Evolutionary conservation across 2,888 invertebrate species (phyloP).

Genomic region (Agrilus cyanescens): DNA sequence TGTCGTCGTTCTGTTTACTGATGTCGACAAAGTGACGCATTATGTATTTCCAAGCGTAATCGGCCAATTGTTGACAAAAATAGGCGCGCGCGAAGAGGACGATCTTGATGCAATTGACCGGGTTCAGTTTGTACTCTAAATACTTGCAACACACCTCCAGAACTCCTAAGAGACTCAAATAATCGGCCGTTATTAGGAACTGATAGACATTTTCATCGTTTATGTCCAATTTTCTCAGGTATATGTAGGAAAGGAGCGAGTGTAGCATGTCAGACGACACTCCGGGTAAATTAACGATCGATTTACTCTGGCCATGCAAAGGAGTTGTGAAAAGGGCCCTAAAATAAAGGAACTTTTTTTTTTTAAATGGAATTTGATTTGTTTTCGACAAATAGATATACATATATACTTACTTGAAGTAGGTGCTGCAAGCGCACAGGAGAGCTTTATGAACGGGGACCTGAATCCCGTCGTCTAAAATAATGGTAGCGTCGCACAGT

Average conservation of each 20-base stretch:
- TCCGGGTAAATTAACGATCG: slow-evolving; percentile 61
- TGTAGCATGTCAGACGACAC: slow-evolving; percentile 68
- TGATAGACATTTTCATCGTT: slow-evolving; percentile 68
- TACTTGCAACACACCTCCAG: slow-evolving; percentile 71
- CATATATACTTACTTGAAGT: slow-evolving; percentile 60
- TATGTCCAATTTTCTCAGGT: slow-evolving; percentile 65
- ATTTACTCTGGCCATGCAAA: slow-evolving; percentile 54
- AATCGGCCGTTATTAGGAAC: slow-evolving; percentile 76
- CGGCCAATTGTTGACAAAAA: slow-evolving; percentile 60
- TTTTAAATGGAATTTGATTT: neutral
- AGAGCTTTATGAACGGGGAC: slow-evolving; percentile 81
- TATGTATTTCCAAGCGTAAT: slow-evolving; percentile 41
- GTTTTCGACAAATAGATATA: slow-evolving; percentile 1
- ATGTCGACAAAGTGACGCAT: slow-evolving; percentile 69
- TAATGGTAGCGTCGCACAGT: slow-evolving; percentile 76
- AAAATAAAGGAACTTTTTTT: slow-evolving; percentile 15
- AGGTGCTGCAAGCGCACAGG: slow-evolving; percentile 78
- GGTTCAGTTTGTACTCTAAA: slow-evolving; percentile 52
- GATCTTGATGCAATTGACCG: slow-evolving; percentile 74
- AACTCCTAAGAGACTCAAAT: slow-evolving; percentile 73
- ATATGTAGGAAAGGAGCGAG: slow-evolving; percentile 72
- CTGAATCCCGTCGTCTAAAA: slow-evolving; percentile 67
- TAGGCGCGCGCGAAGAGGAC: slow-evolving; percentile 72
- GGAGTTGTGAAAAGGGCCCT: slow-evolving; percentile 77
- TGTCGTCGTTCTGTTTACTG: slow-evolving; percentile 59